Evolutionary conservation across 2,113 vertebrate species (phyloP), one percentile per base, ranked within the genome.

Genomic region (Heloderma charlesbogerti): DNA sequence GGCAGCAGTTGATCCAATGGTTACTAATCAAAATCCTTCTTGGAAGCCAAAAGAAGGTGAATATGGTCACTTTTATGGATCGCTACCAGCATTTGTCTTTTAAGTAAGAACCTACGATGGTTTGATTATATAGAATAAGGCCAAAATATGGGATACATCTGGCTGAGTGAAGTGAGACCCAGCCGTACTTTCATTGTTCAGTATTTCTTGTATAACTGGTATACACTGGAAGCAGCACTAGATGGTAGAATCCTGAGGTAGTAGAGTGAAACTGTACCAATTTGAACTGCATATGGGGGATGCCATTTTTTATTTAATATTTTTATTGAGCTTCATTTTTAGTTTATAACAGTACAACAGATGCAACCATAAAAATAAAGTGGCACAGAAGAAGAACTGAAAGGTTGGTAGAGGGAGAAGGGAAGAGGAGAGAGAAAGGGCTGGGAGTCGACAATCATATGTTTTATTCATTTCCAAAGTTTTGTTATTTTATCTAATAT

Each of bases 1-100:
- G 90, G 90, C 91, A 0, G 98, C 97, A 45, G 94, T 97, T 45
- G 97, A 97, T 67, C 90, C 97, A 43, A 77, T 88, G 40, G 27
- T 96, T 86, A 93, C 94, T 5, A 40, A 94, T 43, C 89, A 87
- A 66, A 93, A 94, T 29, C 94, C 97, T 91, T 94, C 97, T 1
- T 4, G 89, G 94, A 96, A 94, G 82, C 94, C 96, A 94, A 95
- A 97, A 0, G 80, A 97, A 34, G 88, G 95, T 89, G 95, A 0
- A 93, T 94, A 94, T 51, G 96, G 96, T 96, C 94, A 96, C 75
- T 89, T 90, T 87, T 75, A 60, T 54, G 79, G 75, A 67, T 93
- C 78, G 12, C 80, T 82, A 4, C 37, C 60, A 82, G 75, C 25
- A 40, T 90, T 84, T 89, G 51, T 81, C 54, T 93, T 72, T 86